A percentile compares a stretch with the other conserved stretches of the same genome.
These are phyloP conservation scores for Homarus americanus DNA, from an alignment of 1,140 invertebrate genomes.

Conservation along the genomic window DNA sequence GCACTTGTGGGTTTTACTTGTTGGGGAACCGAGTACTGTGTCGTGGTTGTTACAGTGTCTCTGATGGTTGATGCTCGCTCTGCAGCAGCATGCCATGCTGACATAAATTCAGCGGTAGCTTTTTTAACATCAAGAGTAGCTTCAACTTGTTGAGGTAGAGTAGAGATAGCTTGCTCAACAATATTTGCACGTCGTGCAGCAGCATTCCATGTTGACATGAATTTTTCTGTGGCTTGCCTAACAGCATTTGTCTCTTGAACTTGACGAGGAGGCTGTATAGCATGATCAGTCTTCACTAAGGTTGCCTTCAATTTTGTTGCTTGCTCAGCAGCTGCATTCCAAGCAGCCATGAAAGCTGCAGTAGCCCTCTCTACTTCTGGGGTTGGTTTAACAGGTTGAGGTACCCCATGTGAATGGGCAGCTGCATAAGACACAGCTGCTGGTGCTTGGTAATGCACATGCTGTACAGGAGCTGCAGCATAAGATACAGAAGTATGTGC, in stretches of 20 bases:
- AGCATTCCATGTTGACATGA: slow-evolving; percentile 48
- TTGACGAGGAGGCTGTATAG: neutral
- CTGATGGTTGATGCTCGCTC: slow-evolving; percentile 12
- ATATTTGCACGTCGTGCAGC: slow-evolving; percentile 29
- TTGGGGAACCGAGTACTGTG: slow-evolving; percentile 9
- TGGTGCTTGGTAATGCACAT: neutral
- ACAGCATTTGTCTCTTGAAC: slow-evolving; percentile 43
- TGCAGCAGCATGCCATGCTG: slow-evolving; percentile 37
- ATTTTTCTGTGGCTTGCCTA: slow-evolving; percentile 18
- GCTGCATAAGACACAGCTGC: slow-evolving; percentile 5
- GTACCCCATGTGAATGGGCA: neutral
- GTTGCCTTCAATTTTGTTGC: slow-evolving; percentile 14
- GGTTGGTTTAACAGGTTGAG: slow-evolving; percentile 29
- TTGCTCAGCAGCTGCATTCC: slow-evolving; percentile 37
- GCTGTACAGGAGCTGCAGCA: neutral
- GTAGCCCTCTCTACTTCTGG: slow-evolving; percentile 46
- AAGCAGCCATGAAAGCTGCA: slow-evolving; percentile 58
- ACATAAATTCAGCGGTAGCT: slow-evolving; percentile 35
- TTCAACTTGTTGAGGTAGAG: slow-evolving; percentile 14
- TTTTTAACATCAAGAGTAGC: slow-evolving; percentile 23
- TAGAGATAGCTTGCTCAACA: slow-evolving; percentile 23
- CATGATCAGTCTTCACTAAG: neutral
- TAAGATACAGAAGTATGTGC: neutral
- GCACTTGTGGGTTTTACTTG: neutral
- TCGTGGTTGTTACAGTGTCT: neutral